These are phyloP conservation scores for Oryzias sinensis DNA, from an alignment of 2,797 vertebrate genomes.

Conservation along the genomic window DNA sequence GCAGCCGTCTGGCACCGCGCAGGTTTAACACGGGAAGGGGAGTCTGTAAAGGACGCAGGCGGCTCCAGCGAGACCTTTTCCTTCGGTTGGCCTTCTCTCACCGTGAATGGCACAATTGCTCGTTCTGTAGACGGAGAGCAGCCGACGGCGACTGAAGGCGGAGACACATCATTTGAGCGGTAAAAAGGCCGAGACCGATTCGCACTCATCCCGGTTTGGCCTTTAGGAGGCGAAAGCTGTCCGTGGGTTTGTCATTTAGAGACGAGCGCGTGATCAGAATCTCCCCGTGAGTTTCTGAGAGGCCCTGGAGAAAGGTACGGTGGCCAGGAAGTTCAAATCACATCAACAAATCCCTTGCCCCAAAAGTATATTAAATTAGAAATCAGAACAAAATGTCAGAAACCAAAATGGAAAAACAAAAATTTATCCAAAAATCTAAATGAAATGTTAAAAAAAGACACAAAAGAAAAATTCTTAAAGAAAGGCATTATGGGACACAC, in stretches of 20 bases:
- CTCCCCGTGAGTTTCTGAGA: slow-evolving; percentile 52
- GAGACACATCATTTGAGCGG: slow-evolving; percentile 42
- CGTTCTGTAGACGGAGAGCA: slow-evolving; percentile 46
- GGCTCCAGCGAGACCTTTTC: slow-evolving; percentile 34
- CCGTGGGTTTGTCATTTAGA: slow-evolving; percentile 72
- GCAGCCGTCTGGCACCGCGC: slow-evolving; percentile 7
- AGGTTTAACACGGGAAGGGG: slow-evolving; percentile 34
- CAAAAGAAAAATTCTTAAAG: too few species aligned
- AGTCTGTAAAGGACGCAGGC: slow-evolving; percentile 5
- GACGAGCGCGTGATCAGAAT: slow-evolving; percentile 69
- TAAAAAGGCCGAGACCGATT: slow-evolving; percentile 53
- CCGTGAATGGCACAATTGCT: slow-evolving; percentile 48
- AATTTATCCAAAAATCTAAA: too few species aligned
- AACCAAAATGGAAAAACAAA: too few species aligned
- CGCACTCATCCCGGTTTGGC: slow-evolving; percentile 58
- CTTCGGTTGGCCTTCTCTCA: slow-evolving; percentile 21
- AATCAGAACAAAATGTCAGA: too few species aligned
- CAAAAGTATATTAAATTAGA: too few species aligned
- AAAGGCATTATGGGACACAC: too few species aligned
- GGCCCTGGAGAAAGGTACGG: slow-evolving; percentile 4
- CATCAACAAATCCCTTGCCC: too few species aligned
- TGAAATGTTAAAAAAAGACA: too few species aligned
- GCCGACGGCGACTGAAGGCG: slow-evolving; percentile 33
- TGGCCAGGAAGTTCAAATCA: background rate
- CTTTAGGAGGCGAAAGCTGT: slow-evolving; percentile 68